phyloP scores from a whole-genome alignment of 2,888 invertebrate species.

The Incurvaria masculella region DNA sequence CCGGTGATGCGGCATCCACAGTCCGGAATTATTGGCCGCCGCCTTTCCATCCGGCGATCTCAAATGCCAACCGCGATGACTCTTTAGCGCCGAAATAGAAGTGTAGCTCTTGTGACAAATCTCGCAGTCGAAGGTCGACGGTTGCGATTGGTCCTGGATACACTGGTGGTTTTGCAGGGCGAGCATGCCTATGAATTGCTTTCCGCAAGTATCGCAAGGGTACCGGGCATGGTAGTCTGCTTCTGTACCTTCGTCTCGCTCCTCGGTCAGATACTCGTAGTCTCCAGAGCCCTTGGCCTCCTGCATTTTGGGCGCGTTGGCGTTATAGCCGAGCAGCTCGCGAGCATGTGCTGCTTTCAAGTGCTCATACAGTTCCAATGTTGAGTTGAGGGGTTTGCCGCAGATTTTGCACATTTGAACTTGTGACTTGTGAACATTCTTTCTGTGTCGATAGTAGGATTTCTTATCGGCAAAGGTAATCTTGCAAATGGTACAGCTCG shows the following conservation, averaged over 20 bases:
- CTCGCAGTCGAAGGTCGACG: slow-evolving; percentile 57
- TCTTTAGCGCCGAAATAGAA: slow-evolving; percentile 62
- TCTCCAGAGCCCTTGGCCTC: slow-evolving; percentile 31
- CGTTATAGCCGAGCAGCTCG: slow-evolving; percentile 47
- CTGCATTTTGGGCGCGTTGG: slow-evolving; percentile 35
- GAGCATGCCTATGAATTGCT: slow-evolving; percentile 50
- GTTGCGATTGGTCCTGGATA: slow-evolving; percentile 36
- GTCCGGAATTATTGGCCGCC: slow-evolving; percentile 47
- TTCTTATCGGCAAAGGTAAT: slow-evolving; percentile 59
- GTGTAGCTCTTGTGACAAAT: slow-evolving; percentile 64
- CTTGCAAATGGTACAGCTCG: slow-evolving; percentile 60
- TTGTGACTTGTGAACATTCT: slow-evolving; percentile 50
- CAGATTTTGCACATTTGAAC: slow-evolving; percentile 62
- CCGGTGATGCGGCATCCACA: slow-evolving; percentile 55
- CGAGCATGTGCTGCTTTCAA: slow-evolving; percentile 57
- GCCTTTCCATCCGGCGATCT: slow-evolving; percentile 56
- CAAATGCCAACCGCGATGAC: slow-evolving; percentile 66
- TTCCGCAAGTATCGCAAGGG: slow-evolving; percentile 53
- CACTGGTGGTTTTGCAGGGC: slow-evolving; percentile 56
- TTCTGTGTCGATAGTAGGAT: slow-evolving; percentile 58
- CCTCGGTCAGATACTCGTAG: slow-evolving; percentile 31
- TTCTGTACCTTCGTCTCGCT: slow-evolving; percentile 34
- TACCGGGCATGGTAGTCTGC: slow-evolving; percentile 51
- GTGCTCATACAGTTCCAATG: slow-evolving; percentile 61
- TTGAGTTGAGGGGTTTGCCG: slow-evolving; percentile 60